Evolutionary conservation across 2,113 vertebrate genomes (phyloP), one percentile per base, ranked within the genome.

Genomic region (Eupsittula cactorum): DNA sequence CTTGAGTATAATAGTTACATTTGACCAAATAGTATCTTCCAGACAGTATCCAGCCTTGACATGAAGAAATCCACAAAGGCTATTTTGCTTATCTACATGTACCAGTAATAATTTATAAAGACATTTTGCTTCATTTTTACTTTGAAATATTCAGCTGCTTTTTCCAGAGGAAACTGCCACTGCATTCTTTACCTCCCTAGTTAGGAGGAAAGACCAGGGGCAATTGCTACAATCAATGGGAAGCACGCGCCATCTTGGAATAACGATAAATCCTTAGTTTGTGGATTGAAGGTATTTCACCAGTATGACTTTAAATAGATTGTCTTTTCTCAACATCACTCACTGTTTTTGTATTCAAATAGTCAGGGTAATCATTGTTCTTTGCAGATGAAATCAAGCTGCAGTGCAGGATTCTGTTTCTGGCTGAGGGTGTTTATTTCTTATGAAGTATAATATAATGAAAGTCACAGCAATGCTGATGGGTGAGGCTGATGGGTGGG

Each of bases 361-460:
- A 95, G 73, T 67, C 73, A 84, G 74, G 52, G 77, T n/a, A 91
- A 92, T 82, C 83, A 92, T 42, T 86, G 83, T 5, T 93, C 69
- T 71, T 68, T 82, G 57, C 86, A 92, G 91, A 92, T 73, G 81
- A 76, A 96, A 95, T 92, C 89, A 92, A 92, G 83, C 80, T 91
- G 83, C 91, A 91, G 84, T 46, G 52, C 74, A 84, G 83, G 74
- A 64, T 91, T 86, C 84, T 89, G 65, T 95, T 93, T 87, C 91
- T 91, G 39, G 77, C 84, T 89, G 64, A 87, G 86, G 57, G 68
- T 79, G 47, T 92, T 96, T 92, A 93, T 95, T 95, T 92, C 57
- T 89, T 94, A 95, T 91, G 95, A 92, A 91, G 75, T 89, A 37
- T 79, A 95, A 89, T 65, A 49, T 87, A 95, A 76, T 89, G 84